Evolutionary conservation across 2,888 invertebrate genomes (phyloP).

Genomic region (Tuta absoluta): DNA sequence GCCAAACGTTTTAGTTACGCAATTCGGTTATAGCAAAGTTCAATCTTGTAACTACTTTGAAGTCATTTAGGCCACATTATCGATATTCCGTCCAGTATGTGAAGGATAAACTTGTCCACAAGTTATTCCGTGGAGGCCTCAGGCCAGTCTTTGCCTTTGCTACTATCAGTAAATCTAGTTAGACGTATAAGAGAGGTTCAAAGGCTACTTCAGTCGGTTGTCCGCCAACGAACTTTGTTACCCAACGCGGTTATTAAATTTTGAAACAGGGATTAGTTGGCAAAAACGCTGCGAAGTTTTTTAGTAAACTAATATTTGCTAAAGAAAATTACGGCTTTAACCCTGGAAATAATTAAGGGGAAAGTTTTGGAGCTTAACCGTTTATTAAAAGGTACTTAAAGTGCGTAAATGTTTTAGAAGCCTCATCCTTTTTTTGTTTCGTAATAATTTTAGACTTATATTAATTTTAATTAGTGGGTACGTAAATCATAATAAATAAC

Average conservation of each 20-base stretch:
- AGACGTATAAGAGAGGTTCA: constrained; percentile 49
- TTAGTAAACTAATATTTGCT: constrained; percentile 21
- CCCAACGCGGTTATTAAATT: constrained; percentile 52
- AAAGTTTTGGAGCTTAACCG: constrained; percentile 12
- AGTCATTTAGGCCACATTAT: constrained; percentile 14
- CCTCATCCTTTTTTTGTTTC: not conserved
- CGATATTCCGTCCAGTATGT: constrained; percentile 18
- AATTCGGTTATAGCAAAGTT: not conserved
- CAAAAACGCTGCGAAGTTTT: constrained; percentile 20
- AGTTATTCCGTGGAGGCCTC: constrained; percentile 46
- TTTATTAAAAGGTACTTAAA: constrained; percentile 14
- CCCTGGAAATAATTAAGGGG: constrained; percentile 18
- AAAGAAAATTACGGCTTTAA: constrained; percentile 11
- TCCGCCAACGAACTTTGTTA: constrained; percentile 40
- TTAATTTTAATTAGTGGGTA: not conserved
- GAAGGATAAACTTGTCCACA: constrained; percentile 44
- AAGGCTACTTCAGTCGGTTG: constrained; percentile 38
- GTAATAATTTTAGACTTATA: not conserved
- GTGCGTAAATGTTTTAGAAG: constrained; percentile 2
- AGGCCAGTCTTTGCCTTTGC: constrained; percentile 48
- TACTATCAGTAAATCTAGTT: constrained; percentile 50
- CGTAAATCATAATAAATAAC: too few relatives aligned
- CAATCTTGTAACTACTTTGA: not conserved
- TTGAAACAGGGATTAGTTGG: constrained; percentile 30
- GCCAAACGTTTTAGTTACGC: not conserved